These are phyloP conservation scores for Anolis sagrei DNA, from an alignment of 2,113 vertebrate species.

Conservation along the genomic window DNA sequence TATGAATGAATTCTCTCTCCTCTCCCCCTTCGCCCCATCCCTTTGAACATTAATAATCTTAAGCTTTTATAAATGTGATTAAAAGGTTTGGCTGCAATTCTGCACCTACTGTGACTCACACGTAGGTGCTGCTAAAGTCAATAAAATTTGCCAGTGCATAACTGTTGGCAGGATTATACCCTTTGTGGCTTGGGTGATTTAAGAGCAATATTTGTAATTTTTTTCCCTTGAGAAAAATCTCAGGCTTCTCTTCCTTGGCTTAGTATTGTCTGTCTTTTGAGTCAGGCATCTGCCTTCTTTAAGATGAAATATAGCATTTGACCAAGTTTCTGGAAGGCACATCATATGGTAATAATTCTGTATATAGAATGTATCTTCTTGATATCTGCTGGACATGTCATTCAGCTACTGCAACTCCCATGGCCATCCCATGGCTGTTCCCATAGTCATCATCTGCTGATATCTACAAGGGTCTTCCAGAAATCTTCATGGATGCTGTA, in stretches of 20 bases:
- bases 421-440: too few species aligned
- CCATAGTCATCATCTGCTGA: too few species aligned
- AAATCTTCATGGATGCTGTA: too few species aligned
- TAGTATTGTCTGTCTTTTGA: not conserved
- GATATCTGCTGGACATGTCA: too few species aligned
- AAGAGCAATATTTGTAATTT: slow-evolving; percentile 10
- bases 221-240: slow-evolving; percentile 36
- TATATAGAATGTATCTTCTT: too few species aligned
- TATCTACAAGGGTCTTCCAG: too few species aligned
- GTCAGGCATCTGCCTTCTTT: slow-evolving; percentile 30
- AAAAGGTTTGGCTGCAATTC: slow-evolving; percentile 36
- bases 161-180: not conserved
- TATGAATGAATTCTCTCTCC: slow-evolving; percentile 52
- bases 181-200: not conserved
- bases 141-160: not conserved
- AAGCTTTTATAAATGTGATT: slow-evolving; percentile 45
- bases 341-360: too few species aligned
- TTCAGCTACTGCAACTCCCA: too few species aligned
- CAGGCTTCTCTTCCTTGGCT: not conserved
- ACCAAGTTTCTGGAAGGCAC: too few species aligned
- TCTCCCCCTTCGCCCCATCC: slow-evolving; percentile 24
- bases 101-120: not conserved
- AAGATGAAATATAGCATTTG: not conserved
- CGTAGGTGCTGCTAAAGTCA: not conserved
- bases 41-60: slow-evolving; percentile 43